Evolutionary conservation across 2,113 vertebrate genomes (phyloP), one percentile per base, ranked within the genome.

Genomic region (Progne subis): DNA sequence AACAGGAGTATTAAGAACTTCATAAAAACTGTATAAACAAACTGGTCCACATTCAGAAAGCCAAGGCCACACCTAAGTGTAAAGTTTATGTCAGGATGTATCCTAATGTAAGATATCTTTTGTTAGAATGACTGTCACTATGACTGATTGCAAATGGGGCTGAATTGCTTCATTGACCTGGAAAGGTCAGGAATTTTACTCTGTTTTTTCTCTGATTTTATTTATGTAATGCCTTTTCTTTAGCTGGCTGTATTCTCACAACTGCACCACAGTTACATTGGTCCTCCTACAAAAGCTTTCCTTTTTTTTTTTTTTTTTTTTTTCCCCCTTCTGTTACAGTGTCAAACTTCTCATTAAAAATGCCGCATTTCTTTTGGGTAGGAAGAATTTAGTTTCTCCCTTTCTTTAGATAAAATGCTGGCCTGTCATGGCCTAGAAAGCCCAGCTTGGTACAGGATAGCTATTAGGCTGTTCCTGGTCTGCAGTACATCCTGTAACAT

Each of bases 221-320:
- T 87, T 86, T 71, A 71, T 56, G 14, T 23, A 32, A 39, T 5
- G 1, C 17, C n/a, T 87, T 94, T 82, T 88, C 67, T 90, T 92
- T 72, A 80, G 41, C 43, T 11, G 2, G 19, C 47, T 63, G 1
- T 63, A 67, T 12, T 61, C 61, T 78, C 0, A 0, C 32, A 72
- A 90, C 39, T 50, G 32, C 34, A 83, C 26, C 28, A 21, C 44
- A 70, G 3, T 71, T 50, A 44, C 39, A 63, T 59, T 18, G 77
- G 37, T 55, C 15, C 70, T 85, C 77, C 41, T 65, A 21, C 41
- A 88, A 63, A 86, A 74, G 31, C 14, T 57, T 90, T 80, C n/a
- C 61, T 88, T 88, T 44, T 61, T 88, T 88, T 80, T 53, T 43
- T 61, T 88, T 88, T 80, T 53, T 88, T 92, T 44, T 61, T 88